phyloP scores from a whole-genome alignment of 2,113 vertebrate genomes.

The Entomyzon cyanotis region DNA sequence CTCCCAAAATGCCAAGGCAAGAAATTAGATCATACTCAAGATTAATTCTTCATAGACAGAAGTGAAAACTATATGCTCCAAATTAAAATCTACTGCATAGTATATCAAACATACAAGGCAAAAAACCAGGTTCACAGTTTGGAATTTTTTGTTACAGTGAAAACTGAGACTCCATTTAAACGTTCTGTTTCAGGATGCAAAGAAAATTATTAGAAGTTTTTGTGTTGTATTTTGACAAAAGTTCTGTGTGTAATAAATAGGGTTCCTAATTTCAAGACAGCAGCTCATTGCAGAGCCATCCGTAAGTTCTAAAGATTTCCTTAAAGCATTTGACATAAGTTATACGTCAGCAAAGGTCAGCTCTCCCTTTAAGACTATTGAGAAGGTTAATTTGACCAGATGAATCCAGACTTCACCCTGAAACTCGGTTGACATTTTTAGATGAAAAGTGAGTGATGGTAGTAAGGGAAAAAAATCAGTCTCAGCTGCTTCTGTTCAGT shows the following conservation, averaged over 20 bases:
- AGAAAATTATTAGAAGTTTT: accelerated
- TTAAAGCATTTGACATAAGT: neutral
- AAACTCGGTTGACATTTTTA: slow-evolving; percentile 54
- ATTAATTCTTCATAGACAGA: neutral
- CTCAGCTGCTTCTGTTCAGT: neutral
- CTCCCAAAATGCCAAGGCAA: neutral
- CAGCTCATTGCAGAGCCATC: neutral
- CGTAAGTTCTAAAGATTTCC: neutral
- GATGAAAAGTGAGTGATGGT: slow-evolving; percentile 16
- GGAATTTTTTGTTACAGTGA: neutral
- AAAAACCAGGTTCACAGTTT: neutral
- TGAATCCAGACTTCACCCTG: slow-evolving; percentile 25
- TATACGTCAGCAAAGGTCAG: slow-evolving; percentile 41
- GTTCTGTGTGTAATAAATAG: neutral
- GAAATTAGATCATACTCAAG: neutral
- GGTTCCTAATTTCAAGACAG: neutral
- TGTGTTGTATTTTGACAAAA: neutral
- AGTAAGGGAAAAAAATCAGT: neutral
- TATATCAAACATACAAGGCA: neutral
- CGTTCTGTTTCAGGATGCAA: neutral
- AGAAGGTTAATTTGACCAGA: slow-evolving; percentile 61
- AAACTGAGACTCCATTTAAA: neutral
- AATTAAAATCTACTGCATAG: neutral
- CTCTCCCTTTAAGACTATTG: slow-evolving; percentile 4
- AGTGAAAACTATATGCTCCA: neutral